Conservation (phyloP, 2,888 invertebrate species). For the Pyrrhia umbra region DNA sequence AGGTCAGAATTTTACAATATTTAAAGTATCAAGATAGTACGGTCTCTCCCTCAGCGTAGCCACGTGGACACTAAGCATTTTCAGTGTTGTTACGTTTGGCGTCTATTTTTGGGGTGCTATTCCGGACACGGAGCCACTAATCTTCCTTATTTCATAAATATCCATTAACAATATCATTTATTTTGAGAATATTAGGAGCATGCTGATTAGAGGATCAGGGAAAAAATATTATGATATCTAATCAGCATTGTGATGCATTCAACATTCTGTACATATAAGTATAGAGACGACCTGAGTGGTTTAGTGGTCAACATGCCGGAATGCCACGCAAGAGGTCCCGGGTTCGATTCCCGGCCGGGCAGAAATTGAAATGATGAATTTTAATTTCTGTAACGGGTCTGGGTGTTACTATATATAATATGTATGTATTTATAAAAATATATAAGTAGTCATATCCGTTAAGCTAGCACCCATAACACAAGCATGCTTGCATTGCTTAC, state of each 20-base stretch:
- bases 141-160: slow-evolving; percentile 68
- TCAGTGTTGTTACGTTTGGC: slow-evolving; percentile 70
- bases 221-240: slow-evolving; percentile 32
- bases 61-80: slow-evolving; percentile 77
- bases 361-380: too few relatives aligned
- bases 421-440: too few relatives aligned
- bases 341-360: too few relatives aligned
- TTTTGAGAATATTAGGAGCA: slow-evolving; percentile 44
- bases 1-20: not conserved
- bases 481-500: too few relatives aligned
- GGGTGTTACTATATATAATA: too few relatives aligned
- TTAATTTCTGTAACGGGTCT: too few relatives aligned
- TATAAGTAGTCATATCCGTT: too few relatives aligned
- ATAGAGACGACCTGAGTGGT: too few relatives aligned
- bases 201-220: slow-evolving; percentile 52
- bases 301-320: too few relatives aligned
- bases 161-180: slow-evolving; percentile 56
- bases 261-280: not conserved
- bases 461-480: too few relatives aligned
- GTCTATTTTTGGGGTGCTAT: slow-evolving; percentile 77
- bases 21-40: slow-evolving; percentile 74
- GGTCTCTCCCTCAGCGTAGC: slow-evolving; percentile 44
- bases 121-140: slow-evolving; percentile 77
- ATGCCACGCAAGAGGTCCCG: too few relatives aligned
- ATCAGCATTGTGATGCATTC: slow-evolving; percentile 26